Evolutionary conservation across 2,797 vertebrate species (phyloP), one percentile per base, ranked within the genome.

Genomic region (Mallotus villosus): DNA sequence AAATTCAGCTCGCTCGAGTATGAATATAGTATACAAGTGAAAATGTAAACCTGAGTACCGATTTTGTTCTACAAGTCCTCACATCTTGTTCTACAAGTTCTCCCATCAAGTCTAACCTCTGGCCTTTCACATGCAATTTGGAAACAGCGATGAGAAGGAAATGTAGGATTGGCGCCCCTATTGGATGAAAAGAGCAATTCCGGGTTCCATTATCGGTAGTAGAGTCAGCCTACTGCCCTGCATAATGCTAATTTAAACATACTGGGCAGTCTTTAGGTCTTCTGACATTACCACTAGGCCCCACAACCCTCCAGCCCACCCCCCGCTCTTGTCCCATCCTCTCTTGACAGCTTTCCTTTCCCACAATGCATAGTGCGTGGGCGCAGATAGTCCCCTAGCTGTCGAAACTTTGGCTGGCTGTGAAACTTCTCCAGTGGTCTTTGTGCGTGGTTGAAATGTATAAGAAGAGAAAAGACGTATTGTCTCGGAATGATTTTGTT

Each of bases 401-500:
- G 77, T 77, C 81, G 79, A 87, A 81, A 81, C 71, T 80, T 83
- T 67, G 68, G 69, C 82, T 73, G 77, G 77, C 78, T 76, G 75
- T 11, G 75, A 62, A 70, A 21, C 24, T 81, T 74, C 76, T 81
- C 79, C 78, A 75, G 62, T 69, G 66, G 80, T 84, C 86, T 89
- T 90, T 91, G 88, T 89, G 82, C 81, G 82, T 78, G 71, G 84
- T 75, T 77, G 25, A 12, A 68, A 79, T 84, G 85, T 8, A 55
- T 55, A n/a, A 67, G 80, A 68, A 65, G 75, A 89, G 86, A 90
- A 90, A 88, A 82, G 87, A 82, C 85, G 87, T 88, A 87, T 78
- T 90, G 83, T 89, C 81, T 88, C 80, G 81, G 92, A 90, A 87
- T 87, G 83, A 89, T 89, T 83, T 73, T 81, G 83, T 85, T 86